Evolutionary conservation across 1,140 invertebrate species (phyloP).

Genomic region (Gryllus bimaculatus): DNA sequence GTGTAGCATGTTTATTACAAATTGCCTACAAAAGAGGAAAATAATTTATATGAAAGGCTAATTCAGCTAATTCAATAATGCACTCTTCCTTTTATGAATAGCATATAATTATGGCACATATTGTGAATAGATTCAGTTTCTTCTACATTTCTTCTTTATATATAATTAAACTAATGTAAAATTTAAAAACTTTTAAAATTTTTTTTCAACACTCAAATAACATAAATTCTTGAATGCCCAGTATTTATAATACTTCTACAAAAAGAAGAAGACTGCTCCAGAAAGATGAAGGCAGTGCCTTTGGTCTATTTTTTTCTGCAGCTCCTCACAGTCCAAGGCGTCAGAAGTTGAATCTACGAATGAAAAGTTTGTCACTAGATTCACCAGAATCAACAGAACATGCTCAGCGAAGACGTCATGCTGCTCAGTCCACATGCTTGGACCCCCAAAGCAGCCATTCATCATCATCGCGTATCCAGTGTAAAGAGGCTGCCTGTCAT

Average conservation of each 20-base stretch:
- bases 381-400: conserved; percentile 88
- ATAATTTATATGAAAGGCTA: too few relatives aligned
- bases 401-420: conserved; percentile 55
- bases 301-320: conserved; percentile 35
- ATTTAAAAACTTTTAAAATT: too few relatives aligned
- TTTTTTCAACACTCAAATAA: too few relatives aligned
- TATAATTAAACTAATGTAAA: too few relatives aligned
- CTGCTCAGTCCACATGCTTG: conserved; percentile 10
- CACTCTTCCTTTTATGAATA: too few relatives aligned
- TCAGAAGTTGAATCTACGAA: conserved; percentile 90
- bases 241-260: not conserved
- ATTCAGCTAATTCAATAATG: too few relatives aligned
- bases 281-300: not conserved
- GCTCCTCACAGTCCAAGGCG: conserved; percentile 90
- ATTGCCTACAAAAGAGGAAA: too few relatives aligned
- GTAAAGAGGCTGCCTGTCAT: conserved; percentile 28
- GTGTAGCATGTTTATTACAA: not conserved
- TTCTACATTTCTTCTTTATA: too few relatives aligned
- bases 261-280: not conserved
- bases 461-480: conserved; percentile 38
- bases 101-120: too few relatives aligned
- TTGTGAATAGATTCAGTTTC: too few relatives aligned
- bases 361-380: conserved; percentile 95
- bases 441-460: conserved; percentile 29
- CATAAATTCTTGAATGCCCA: too few relatives aligned